These are phyloP conservation scores for Talpa occidentalis DNA, from an alignment of 2,113 vertebrate species.

Conservation along the genomic window DNA sequence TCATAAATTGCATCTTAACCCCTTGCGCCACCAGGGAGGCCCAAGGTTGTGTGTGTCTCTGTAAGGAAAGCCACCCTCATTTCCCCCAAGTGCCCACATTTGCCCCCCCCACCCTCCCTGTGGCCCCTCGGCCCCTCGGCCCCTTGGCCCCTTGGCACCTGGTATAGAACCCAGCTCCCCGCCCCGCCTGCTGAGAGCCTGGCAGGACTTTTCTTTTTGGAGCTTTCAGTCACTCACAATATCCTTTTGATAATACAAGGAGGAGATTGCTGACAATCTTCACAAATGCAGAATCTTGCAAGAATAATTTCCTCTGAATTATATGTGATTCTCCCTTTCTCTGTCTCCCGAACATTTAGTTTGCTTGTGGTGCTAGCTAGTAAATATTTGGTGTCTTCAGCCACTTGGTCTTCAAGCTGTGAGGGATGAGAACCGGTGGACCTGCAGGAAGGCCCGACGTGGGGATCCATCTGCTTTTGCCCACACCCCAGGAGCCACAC, in stretches of 20 bases:
- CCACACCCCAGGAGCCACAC: fast-evolving
- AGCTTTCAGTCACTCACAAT: neutral
- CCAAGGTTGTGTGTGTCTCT: no score
- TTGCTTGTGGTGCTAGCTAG: neutral
- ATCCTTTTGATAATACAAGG: conserved; percentile 36
- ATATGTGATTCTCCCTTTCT: neutral
- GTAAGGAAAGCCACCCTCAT: neutral
- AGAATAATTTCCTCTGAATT: conserved; percentile 53
- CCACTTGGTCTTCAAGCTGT: neutral
- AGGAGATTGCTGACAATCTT: conserved; percentile 37
- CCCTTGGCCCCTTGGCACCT: no score
- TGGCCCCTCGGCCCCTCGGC: neutral
- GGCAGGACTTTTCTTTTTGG: no score
- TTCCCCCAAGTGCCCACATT: neutral
- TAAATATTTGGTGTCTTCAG: neutral
- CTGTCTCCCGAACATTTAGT: neutral
- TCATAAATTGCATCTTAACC: no score
- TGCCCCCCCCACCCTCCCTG: neutral
- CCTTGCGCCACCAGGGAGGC: no score
- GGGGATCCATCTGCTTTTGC: fast-evolving
- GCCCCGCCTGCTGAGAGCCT: fast-evolving
- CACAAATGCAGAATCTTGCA: conserved; percentile 26
- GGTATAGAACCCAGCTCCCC: neutral
- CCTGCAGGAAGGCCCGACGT: fast-evolving
- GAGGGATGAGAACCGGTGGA: neutral